Evolutionary conservation across 2,113 vertebrate genomes (phyloP).

Genomic region (Psammodynastes pulverulentus): DNA sequence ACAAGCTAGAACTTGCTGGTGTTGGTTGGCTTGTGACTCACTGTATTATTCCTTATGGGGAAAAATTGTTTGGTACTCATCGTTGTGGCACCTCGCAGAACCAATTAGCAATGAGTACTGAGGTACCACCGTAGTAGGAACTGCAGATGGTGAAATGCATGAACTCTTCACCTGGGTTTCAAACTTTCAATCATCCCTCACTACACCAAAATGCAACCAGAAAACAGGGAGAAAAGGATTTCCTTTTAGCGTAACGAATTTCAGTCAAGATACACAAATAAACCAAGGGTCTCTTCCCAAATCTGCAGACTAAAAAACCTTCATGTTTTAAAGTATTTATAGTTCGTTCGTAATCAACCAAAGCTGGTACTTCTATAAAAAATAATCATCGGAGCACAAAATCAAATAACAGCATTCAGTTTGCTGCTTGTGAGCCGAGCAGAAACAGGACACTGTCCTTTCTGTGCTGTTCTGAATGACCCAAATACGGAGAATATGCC

Average conservation of each 20-base stretch:
- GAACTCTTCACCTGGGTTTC: conserved; percentile 56
- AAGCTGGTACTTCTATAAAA: conserved; percentile 14
- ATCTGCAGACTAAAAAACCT: conserved; percentile 29
- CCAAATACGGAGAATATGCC: background rate
- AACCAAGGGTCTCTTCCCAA: conserved; percentile 8
- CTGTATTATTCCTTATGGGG: background rate
- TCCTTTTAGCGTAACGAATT: background rate
- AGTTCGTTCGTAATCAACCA: conserved; percentile 19
- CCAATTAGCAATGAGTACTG: background rate
- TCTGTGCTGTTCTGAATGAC: conserved; percentile 15
- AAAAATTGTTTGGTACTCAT: background rate
- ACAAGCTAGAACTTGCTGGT: background rate
- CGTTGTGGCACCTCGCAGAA: background rate
- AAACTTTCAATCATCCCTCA: background rate
- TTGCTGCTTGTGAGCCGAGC: conserved; percentile 6
- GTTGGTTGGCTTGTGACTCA: background rate
- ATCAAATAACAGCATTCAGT: background rate
- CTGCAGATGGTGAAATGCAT: conserved; percentile 1
- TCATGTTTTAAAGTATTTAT: conserved; percentile 40
- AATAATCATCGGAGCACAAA: conserved; percentile 3
- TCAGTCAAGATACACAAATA: conserved; percentile 20
- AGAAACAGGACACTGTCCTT: background rate
- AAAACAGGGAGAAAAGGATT: conserved; percentile 15
- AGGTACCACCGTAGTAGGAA: background rate
- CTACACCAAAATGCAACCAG: conserved; percentile 20